Conservation (phyloP, 2,113 vertebrate species). For the Ascaphus truei region DNA sequence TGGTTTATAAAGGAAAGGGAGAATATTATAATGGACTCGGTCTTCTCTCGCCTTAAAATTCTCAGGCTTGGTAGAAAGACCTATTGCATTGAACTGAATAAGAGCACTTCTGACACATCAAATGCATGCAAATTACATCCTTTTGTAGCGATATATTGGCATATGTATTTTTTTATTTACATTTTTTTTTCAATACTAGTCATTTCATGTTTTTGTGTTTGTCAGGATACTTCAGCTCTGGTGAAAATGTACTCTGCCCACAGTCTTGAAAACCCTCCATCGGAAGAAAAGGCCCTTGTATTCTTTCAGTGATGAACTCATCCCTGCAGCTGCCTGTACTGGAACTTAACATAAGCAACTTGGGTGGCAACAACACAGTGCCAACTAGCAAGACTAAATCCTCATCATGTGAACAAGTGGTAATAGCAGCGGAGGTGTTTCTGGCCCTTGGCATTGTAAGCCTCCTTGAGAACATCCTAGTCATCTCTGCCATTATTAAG, state of each 20-base stretch:
- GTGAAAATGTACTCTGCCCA: conserved; percentile 40
- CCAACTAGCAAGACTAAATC: conserved; percentile 46
- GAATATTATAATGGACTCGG: too few relatives aligned
- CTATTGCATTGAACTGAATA: too few relatives aligned
- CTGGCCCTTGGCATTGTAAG: conserved; percentile 87
- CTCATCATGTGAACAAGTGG: conserved; percentile 73
- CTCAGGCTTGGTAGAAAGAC: too few relatives aligned
- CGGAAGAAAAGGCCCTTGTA: conserved; percentile 39
- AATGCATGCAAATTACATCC: too few relatives aligned
- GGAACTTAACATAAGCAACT: conserved; percentile 53
- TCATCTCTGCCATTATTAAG: conserved; percentile 83
- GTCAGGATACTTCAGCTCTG: conserved; percentile 29
- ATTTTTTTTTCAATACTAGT: too few relatives aligned
- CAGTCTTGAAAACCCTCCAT: conserved; percentile 38
- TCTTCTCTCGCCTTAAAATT: too few relatives aligned
- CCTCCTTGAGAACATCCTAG: conserved; percentile 90
- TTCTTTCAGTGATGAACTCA: conserved; percentile 54
- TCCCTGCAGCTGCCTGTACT: conserved; percentile 45
- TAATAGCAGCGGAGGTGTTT: conserved; percentile 77
- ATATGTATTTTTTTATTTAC: too few relatives aligned
- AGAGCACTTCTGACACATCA: too few relatives aligned
- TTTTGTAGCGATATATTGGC: too few relatives aligned
- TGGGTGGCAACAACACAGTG: conserved; percentile 47
- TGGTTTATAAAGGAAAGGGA: too few relatives aligned
- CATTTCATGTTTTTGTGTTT: conserved; percentile 19